These are phyloP conservation scores for Palythoa heliodiscus DNA, from an alignment of 92 coral and sea anemone genomes.

Conservation along the genomic window DNA sequence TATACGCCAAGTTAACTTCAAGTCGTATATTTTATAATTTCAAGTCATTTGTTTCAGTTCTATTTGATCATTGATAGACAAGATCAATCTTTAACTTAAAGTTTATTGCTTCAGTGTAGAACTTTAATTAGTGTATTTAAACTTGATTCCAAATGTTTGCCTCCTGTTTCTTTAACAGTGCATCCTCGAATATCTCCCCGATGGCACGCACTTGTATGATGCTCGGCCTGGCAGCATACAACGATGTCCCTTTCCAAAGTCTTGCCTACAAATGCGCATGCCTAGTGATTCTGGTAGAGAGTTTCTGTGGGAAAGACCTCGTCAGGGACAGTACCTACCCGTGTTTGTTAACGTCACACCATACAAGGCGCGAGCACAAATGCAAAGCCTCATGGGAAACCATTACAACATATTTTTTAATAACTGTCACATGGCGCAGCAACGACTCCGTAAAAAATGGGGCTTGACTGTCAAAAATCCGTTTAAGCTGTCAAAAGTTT, in stretches of 20 bases:
- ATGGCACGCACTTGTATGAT: conserved; percentile 12
- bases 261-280: not conserved
- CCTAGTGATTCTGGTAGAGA: not conserved
- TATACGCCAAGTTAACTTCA: no score
- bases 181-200: not conserved
- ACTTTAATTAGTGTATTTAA: not conserved
- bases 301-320: conserved; percentile 14
- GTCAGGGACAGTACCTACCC: not conserved
- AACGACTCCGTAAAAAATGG: conserved; percentile 19
- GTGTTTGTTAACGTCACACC: conserved; percentile 4
- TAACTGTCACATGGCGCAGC: conserved; percentile 19
- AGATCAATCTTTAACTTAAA: no score
- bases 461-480: conserved; percentile 10
- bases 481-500: not conserved
- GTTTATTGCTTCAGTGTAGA: not conserved
- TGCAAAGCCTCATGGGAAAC: not conserved
- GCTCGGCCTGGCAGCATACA: not conserved
- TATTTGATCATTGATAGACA: no score
- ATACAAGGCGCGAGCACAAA: not conserved
- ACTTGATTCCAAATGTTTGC: not conserved
- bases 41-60: no score
- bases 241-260: conserved; percentile 3
- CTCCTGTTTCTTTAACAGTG: not conserved
- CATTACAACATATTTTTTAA: conserved; percentile 1
- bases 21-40: no score